Percentiles rank a stretch among this genome's conserved stretches.
Evolutionary conservation across 2,113 vertebrate species (phyloP).

Genomic region (Neodon shergylaensis): DNA sequence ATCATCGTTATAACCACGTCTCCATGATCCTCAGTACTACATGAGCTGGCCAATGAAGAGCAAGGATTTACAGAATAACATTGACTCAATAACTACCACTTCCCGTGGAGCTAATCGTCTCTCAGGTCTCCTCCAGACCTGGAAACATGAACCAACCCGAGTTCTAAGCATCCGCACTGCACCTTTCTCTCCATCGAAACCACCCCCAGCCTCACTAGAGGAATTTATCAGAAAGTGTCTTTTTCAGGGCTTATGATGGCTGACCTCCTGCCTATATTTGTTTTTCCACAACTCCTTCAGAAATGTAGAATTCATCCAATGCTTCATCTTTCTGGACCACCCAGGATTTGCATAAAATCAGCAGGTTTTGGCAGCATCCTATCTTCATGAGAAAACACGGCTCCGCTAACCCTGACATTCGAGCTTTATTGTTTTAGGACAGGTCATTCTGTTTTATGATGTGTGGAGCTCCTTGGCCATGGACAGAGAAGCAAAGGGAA

Average conservation of each 20-base stretch:
- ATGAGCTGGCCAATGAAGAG: background rate
- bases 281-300: conserved; percentile 54
- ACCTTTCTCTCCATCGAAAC: background rate
- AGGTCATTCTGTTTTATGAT: conserved; percentile 37
- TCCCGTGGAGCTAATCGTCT: background rate
- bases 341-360: conserved; percentile 36
- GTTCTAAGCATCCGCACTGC: background rate
- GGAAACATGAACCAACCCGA: conserved; percentile 6
- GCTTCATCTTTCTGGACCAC: conserved; percentile 58
- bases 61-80: background rate
- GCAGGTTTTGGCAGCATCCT: background rate
- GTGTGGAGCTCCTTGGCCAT: background rate
- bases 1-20: background rate
- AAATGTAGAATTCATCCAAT: conserved; percentile 30
- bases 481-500: background rate
- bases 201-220: background rate
- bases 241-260: background rate
- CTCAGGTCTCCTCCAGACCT: background rate
- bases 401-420: conserved; percentile 15
- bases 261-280: conserved; percentile 44
- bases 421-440: conserved; percentile 57
- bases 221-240: conserved; percentile 55
- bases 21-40: background rate
- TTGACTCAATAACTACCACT: background rate
- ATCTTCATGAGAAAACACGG: conserved; percentile 36